Conservation (phyloP, 2,113 vertebrate genomes). For the Pholis gunnellus region DNA sequence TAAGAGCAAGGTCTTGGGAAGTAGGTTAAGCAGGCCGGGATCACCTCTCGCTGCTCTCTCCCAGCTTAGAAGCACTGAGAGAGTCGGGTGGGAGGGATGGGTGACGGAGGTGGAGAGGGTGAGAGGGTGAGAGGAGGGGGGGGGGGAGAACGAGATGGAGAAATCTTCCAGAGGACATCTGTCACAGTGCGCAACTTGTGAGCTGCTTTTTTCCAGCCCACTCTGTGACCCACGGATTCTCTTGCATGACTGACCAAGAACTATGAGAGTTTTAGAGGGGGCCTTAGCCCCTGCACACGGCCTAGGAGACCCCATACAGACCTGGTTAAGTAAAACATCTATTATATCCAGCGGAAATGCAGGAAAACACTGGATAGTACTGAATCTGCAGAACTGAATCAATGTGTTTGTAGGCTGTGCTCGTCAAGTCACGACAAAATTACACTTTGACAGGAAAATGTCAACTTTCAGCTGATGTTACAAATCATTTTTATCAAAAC, state of each 20-base stretch:
- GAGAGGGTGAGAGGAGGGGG: conserved; percentile 1
- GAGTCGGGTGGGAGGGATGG: conserved; percentile 47
- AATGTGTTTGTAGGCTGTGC: too few relatives aligned
- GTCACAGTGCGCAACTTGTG: conserved; percentile 74
- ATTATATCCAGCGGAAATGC: conserved; percentile 11
- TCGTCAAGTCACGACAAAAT: background rate
- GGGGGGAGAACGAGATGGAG: conserved; percentile 39
- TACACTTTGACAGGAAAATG: background rate
- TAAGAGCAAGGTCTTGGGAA: conserved; percentile 77
- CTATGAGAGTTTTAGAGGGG: conserved; percentile 66
- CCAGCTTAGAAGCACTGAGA: conserved; percentile 64
- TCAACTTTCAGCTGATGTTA: conserved; percentile 4
- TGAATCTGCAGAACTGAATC: background rate
- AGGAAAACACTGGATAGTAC: conserved; percentile 14
- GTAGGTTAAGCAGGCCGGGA: conserved; percentile 77
- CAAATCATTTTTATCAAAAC: conserved; percentile 28
- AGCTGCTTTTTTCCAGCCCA: conserved; percentile 70
- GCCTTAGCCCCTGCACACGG: conserved; percentile 48
- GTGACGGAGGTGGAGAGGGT: conserved; percentile 51
- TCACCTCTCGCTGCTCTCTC: conserved; percentile 66
- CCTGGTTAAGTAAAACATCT: conserved; percentile 28
- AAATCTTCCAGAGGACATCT: conserved; percentile 77
- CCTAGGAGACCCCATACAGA: conserved; percentile 58
- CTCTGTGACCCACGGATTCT: conserved; percentile 71
- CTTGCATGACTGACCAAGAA: conserved; percentile 75